Evolutionary conservation across 2,888 invertebrate species (phyloP), one percentile per base, ranked within the genome.

Genomic region (Listrodromus nycthemerus): DNA sequence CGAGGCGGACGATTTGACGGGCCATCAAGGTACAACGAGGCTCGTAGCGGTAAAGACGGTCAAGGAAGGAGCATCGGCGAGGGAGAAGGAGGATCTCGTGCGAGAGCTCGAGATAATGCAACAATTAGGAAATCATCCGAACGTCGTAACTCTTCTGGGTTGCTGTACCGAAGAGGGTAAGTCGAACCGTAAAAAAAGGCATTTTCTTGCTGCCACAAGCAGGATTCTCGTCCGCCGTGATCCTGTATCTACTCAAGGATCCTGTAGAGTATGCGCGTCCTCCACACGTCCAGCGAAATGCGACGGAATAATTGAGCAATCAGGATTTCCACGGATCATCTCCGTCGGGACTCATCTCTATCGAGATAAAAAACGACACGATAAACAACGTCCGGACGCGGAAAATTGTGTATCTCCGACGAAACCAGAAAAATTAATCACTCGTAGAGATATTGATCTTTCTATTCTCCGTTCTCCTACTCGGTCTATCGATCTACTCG

Each of bases 31-130:
- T 0, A 95, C 97, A 83, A 97, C 97, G 24, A 94, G 97, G 80
- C 95, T 97, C 84, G 97, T 97, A n/a, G 97, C 97, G 4, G 97
- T 97, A 7, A 97, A 97, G 93, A 97, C 96, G 10, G 96, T 97
- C 76, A 96, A 97, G 90, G 97, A 96, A 87, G 96, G 96, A 52
- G 97, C 97, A 7, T 95, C 96, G 21, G 96, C 96, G 87, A 96
- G 96, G 84, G 97, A 97, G 88, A 96, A 97, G 89, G 96, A 96
- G 86, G 97, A 97, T 90, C 93, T 97, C 33, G 94, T 96, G 41
- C 95, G 96, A 55, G 97, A 97, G 90, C 94, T 97, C 82, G 95
- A 95, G 87, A 97, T 97, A 80, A 97, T 98, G 97, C 96, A 97
- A 92, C 96, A 96, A 91, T 95, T 97, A 79, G 97, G 97, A 30